Base-by-base conservation (phyloP, 1,140 invertebrate species). In the Pseudomyrmex cubaensis region DNA sequence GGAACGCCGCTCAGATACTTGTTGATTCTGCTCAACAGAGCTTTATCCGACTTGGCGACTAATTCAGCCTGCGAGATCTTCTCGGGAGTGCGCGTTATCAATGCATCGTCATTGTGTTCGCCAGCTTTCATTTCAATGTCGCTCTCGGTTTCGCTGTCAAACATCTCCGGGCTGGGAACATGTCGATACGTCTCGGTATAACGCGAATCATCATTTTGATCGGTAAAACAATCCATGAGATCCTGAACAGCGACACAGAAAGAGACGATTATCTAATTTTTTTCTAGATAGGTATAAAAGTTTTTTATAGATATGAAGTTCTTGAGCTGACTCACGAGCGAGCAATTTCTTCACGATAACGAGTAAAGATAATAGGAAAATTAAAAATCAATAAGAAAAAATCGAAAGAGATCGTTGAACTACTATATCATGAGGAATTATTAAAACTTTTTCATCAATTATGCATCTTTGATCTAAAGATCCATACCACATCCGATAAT, bases 1-100 rank as follows among this genome's bases (percentile, higher is more conserved):
- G 95, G 93, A 0, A 97, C 94, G 3, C 96, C 96, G 82, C 94
- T 94, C 25, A 94, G 83, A 75, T 85, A 92, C 85, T 93, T 93
- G 35, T 90, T 91, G 5, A 94, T 90, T 83, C 86, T 93, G 0
- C 20, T 83, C 20, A 92, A 56, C 46, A 92, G 64, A 52, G 35
- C 35, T 35, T 35, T 83, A 84, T 22, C 72, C 83, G 66, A 94
- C 94, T 15, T 83, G 52, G 7, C 90, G 90, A 69, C 82, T 91
- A 44, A 78, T 77, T 61, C 35, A 0, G 0, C 7, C 5, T 35
- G 35, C 35, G 35, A 35, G 5, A 35, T 35, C 35, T 35, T 35
- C 7, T 35, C 35, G 35, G 35, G 35, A 35, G 5, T 35, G 35
- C 5, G 35, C 35, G 57, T 20, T 48, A 52, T 2, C 12, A n/a